Percentiles rank a stretch among this genome's conserved stretches.
These are phyloP conservation scores for Perithous albicinctus DNA, from an alignment of 2,888 invertebrate genomes.

Conservation along the genomic window DNA sequence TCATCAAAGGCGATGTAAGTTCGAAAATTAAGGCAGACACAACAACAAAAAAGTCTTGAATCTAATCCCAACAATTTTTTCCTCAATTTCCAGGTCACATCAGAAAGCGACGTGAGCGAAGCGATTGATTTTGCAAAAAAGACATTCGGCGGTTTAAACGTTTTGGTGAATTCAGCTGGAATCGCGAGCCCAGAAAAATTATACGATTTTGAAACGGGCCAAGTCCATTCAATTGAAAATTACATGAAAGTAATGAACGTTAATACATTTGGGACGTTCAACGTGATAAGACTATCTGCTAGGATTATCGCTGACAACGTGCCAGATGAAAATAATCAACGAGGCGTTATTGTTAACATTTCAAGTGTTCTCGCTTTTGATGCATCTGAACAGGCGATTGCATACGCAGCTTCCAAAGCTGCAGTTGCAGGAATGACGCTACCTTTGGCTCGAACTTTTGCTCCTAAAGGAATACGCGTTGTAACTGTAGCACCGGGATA, in stretches of 20 bases:
- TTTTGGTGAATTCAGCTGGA: conserved; percentile 71
- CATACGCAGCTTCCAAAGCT: conserved; percentile 71
- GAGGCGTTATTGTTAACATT: conserved; percentile 75
- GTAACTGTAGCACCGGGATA: conserved; percentile 92
- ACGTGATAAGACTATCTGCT: conserved; percentile 69
- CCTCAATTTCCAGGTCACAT: conserved; percentile 67
- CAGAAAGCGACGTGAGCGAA: conserved; percentile 70
- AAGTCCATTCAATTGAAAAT: conserved; percentile 67
- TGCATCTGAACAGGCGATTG: conserved; percentile 63
- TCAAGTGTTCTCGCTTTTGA: conserved; percentile 70
- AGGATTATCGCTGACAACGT: conserved; percentile 69
- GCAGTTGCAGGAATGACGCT: conserved; percentile 75
- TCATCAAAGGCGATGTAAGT: conserved; percentile 73
- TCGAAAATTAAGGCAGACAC: no score
- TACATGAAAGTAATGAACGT: conserved; percentile 70
- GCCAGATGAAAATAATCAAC: conserved; percentile 71
- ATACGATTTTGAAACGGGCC: conserved; percentile 71
- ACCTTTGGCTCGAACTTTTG: conserved; percentile 72
- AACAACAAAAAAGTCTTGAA: no score
- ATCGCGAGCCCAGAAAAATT: conserved; percentile 51
- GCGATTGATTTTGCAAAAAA: conserved; percentile 70
- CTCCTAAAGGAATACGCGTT: conserved; percentile 84
- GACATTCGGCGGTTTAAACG: conserved; percentile 73
- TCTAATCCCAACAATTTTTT: no score
- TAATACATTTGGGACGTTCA: conserved; percentile 73